Percentiles rank a stretch among this genome's conserved stretches.
Conservation (phyloP, 2,113 vertebrate species). For the Daubentonia madagascariensis region DNA sequence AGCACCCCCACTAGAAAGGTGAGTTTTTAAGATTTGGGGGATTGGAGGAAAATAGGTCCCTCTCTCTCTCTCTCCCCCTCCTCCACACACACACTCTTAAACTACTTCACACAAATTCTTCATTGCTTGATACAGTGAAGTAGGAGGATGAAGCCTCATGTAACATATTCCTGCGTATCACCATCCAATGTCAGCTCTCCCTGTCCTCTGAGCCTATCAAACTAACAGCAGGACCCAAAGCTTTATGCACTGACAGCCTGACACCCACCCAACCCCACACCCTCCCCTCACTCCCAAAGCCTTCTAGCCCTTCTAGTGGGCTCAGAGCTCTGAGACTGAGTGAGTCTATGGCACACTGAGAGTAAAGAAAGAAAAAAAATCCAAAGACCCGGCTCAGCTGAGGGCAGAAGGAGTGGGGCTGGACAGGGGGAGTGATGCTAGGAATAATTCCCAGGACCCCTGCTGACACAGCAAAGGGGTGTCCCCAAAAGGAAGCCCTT, state of each 20-base stretch:
- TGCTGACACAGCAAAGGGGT: too few species aligned
- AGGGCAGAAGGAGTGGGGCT: too few species aligned
- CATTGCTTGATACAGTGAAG: not conserved
- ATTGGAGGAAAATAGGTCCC: not conserved
- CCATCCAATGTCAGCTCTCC: not conserved
- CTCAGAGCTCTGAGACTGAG: not conserved
- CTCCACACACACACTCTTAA: not conserved
- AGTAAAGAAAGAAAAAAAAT: not conserved
- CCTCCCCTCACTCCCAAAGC: not conserved
- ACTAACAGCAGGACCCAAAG: not conserved
- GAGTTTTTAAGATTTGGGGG: not conserved
- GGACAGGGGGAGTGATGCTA: fast-evolving
- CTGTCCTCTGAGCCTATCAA: not conserved
- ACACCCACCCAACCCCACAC: fast-evolving
- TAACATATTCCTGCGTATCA: too few species aligned
- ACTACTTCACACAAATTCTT: not conserved
- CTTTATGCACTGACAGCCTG: not conserved
- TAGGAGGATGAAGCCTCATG: not conserved
- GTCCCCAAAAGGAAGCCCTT: not conserved
- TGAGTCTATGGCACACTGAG: too few species aligned
- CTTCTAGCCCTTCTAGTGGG: too few species aligned
- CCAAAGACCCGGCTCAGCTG: not conserved
- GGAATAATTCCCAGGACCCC: not conserved
- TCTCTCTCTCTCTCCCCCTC: too few species aligned
- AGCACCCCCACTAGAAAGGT: too few species aligned